Conservation (phyloP, 2,113 vertebrate genomes). For the Oenanthe melanoleuca region DNA sequence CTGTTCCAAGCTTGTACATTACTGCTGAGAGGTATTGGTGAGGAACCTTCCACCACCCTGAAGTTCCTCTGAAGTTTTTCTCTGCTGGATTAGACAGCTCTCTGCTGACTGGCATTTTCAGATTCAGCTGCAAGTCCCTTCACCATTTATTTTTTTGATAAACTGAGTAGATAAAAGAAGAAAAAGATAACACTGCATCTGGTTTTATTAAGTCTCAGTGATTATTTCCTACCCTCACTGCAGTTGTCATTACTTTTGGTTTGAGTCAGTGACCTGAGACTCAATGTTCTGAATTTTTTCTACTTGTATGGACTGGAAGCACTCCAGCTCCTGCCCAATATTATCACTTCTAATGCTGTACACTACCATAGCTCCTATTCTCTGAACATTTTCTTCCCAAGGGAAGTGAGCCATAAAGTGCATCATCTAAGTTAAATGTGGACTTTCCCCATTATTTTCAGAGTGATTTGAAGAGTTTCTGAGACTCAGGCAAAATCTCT, state of each 20-base stretch:
- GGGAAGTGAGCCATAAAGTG: not conserved
- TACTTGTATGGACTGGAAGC: not conserved
- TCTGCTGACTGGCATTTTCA: not conserved
- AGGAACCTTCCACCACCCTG: not conserved
- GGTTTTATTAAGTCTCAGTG: not conserved
- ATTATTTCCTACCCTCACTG: not conserved
- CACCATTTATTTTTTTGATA: not conserved
- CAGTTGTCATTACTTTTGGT: not conserved
- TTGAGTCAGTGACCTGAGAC: not conserved
- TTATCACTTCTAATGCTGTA: not conserved
- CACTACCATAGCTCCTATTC: not conserved
- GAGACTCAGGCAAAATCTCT: not conserved
- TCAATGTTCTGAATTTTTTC: not conserved
- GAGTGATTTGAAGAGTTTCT: not conserved
- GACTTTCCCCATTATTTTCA: not conserved
- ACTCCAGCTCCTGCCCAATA: not conserved
- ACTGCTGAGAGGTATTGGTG: not conserved
- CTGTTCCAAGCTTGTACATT: not conserved
- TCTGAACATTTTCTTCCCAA: not conserved
- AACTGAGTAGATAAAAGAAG: not conserved
- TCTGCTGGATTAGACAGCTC: not conserved
- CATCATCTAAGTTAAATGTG: not conserved
- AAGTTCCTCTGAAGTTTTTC: not conserved
- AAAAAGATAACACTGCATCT: not conserved
- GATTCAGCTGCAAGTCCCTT: not conserved